Base-by-base conservation (phyloP, 2,797 vertebrate genomes). In the Florisuga fusca region DNA sequence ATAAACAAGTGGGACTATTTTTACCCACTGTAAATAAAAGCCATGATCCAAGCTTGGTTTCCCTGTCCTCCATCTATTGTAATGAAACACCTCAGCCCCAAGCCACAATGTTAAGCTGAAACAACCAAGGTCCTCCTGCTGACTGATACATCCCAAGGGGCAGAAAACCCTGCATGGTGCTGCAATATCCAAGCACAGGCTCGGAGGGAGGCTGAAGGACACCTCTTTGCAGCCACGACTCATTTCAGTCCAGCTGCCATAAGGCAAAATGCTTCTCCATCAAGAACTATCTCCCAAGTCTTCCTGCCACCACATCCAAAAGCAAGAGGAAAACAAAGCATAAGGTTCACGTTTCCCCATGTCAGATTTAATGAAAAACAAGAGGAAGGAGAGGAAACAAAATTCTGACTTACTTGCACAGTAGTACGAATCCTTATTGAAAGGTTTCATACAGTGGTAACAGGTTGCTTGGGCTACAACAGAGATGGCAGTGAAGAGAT, bases 361-460 rank as follows among this genome's bases (percentile, higher is more conserved):
- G 15, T 61, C 51, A 85, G 54, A 72, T 62, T 75, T 33, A 81
- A 55, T 4, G 18, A 82, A 91, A 80, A 81, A 48, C 20, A 55
- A 84, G 79, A 57, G 22, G 29, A 57, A 59, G 8, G 10, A 7
- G 14, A 19, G 29, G 4, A 18, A 13, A 41, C 13, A 41, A 41
- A 41, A 41, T 14, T 41, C 38, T 41, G 38, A 92, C 99, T 99
- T 97, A 99, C 99, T 97, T 95, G 98, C 96, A 97, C 99, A 99
- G 38, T 98, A 97, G 93, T 98, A 98, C 27, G 98, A 97, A 27
- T 99, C 99, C 93, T 99, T 99, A 95, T 95, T 97, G 89, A 99
- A 98, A 61, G 97, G 85, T 96, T 98, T 99, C 96, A 97, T 97
- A 94, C 99, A 99, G 88, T 99, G 98, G 97, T 97, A 98, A 93